Base-by-base conservation (phyloP, 2,113 vertebrate species). In the Tachuris rubrigastra region DNA sequence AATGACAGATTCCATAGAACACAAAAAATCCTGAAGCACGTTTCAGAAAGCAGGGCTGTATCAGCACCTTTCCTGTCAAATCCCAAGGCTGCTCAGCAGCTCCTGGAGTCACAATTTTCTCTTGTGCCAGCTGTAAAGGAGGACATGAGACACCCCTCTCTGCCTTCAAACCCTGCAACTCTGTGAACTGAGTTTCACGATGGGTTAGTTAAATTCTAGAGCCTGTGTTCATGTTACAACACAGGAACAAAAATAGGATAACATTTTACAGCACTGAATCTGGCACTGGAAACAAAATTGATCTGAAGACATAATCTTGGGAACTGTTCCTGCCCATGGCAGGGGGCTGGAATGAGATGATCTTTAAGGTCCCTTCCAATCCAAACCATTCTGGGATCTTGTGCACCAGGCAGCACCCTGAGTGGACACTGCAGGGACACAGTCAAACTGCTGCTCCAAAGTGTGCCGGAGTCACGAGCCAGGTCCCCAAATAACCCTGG, bases 401-500 rank as follows among this genome's bases (percentile, higher is more conserved):
- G 15, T 18, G 9, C 66, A 12, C 15, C 74, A 55, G 83, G 56
- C 85, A 55, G 19, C 12, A 30, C 39, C 60, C 25, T 63, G 60
- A 41, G 12, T 42, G 60, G 10, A 10, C 14, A 0, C 78, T 46
- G 52, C 56, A 55, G 4, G 18, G 53, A 7, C 4, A 3, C 91
- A n/a, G 44, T 59, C 72, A 35, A 31, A 89, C 42, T 19, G 3
- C 85, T 35, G 74, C 35, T 58, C 78, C 74, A 33, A n/a, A 52
- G 46, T 3, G 42, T 53, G 67, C 80, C 0, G 21, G 41, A 44
- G n/a, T 31, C 95, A 84, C 6, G 12, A 86, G 68, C 75, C 89
- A 79, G 94, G 79, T 72, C 92, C 79, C 93, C 92, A 90, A 23
- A 73, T 89, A 91, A 86, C 90, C 89, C 89, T 39, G 60, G 75